Conservation (phyloP, 2,797 vertebrate genomes). For the Crypturellus tataupa region DNA sequence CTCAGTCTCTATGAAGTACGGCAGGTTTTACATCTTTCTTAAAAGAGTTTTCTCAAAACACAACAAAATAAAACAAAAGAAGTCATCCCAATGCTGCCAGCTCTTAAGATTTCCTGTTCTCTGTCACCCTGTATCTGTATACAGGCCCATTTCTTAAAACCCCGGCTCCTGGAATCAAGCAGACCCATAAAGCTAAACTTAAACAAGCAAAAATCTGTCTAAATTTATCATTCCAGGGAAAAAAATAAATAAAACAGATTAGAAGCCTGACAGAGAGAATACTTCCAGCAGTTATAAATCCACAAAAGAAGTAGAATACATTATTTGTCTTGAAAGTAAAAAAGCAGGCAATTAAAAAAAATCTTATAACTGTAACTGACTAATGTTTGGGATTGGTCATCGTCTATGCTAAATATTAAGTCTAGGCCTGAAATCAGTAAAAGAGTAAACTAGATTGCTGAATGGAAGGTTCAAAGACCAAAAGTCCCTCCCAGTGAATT, state of each 20-base stretch:
- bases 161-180: not conserved
- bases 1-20: not conserved
- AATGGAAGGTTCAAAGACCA: not conserved
- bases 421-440: not conserved
- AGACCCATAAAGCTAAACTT: not conserved
- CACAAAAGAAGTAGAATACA: not conserved
- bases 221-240: not conserved
- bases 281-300: not conserved
- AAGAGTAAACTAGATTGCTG: not conserved
- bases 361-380: not conserved
- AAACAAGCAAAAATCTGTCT: constrained; percentile 28
- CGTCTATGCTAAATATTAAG: not conserved
- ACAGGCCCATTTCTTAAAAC: constrained; percentile 23
- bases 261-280: not conserved
- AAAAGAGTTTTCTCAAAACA: constrained; percentile 5
- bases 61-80: not conserved
- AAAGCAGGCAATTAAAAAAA: not conserved
- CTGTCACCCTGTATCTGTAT: not conserved
- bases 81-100: not conserved
- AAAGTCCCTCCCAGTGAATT: not conserved
- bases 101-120: not conserved
- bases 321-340: not conserved
- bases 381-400: not conserved
- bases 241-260: not conserved
- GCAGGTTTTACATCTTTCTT: not conserved